A percentile compares a stretch with the other conserved stretches of the same genome.
These are phyloP conservation scores for Poecilia latipinna DNA, from an alignment of 2,113 vertebrate genomes.

Conservation along the genomic window DNA sequence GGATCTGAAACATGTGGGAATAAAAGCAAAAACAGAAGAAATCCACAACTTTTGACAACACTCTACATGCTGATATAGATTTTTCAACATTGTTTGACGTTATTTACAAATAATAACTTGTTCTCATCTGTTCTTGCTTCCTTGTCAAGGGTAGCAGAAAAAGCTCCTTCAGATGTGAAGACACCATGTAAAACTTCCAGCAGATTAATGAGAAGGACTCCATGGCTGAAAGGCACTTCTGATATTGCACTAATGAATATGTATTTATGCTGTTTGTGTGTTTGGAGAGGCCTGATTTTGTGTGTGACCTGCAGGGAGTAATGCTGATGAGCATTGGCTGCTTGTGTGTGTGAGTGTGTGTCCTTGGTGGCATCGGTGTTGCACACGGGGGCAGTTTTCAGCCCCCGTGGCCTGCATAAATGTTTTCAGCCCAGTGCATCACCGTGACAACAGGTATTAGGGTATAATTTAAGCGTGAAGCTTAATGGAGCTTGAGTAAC, in stretches of 20 bases:
- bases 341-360: constrained; percentile 29
- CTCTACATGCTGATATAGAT: neutral
- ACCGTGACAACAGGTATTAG: constrained; percentile 77
- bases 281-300: constrained; percentile 2
- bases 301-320: constrained; percentile 34
- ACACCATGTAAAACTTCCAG: constrained; percentile 7
- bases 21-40: neutral
- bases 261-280: constrained; percentile 15
- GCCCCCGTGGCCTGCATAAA: constrained; percentile 65
- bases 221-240: neutral
- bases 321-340: constrained; percentile 15
- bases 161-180: neutral
- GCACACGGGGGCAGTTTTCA: constrained; percentile 33
- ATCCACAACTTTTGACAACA: neutral
- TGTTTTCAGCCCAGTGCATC: constrained; percentile 65
- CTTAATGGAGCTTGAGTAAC: constrained; percentile 78
- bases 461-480: constrained; percentile 68
- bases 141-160: neutral
- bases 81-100: neutral
- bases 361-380: constrained; percentile 14
- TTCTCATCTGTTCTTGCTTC: neutral
- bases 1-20: neutral
- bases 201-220: constrained; percentile 1
- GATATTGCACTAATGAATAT: constrained; percentile 36
- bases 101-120: neutral